A percentile compares a stretch with the other conserved stretches of the same genome.
phyloP scores from a whole-genome alignment of 2,113 vertebrate genomes.

The Microtus pennsylvanicus region DNA sequence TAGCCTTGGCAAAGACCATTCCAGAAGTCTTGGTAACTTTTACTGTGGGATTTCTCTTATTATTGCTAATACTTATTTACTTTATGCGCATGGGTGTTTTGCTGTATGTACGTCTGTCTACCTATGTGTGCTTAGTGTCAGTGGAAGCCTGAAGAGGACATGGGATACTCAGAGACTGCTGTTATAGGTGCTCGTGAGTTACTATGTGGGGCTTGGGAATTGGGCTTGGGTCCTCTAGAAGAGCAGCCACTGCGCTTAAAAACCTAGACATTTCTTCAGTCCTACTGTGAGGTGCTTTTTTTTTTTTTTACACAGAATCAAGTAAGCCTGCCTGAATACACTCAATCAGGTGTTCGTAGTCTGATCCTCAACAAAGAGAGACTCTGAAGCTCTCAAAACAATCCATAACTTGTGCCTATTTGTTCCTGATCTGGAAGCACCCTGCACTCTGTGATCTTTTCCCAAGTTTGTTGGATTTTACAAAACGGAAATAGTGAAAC shows the following conservation, averaged over 20 bases:
- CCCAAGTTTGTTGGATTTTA: neutral
- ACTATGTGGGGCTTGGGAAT: neutral
- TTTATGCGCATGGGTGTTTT: neutral
- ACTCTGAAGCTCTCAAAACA: neutral
- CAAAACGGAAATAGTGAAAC: neutral
- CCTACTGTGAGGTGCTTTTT: neutral
- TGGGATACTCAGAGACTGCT: too few relatives aligned
- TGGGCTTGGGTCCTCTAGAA: neutral
- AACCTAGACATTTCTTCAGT: neutral
- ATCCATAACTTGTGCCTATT: neutral
- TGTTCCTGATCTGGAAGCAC: slow-evolving; percentile 21
- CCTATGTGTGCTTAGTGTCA: neutral
- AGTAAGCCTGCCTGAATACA: neutral
- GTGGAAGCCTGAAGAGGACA: neutral
- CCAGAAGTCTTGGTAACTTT: neutral
- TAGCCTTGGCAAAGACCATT: neutral
- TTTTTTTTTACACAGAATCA: neutral
- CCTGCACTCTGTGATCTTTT: neutral
- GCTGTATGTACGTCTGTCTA: neutral
- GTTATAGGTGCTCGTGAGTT: neutral
- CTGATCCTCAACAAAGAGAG: neutral
- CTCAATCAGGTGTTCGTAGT: neutral
- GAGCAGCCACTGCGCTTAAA: neutral
- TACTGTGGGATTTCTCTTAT: neutral
- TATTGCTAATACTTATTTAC: neutral